A percentile compares a stretch with the other conserved stretches of the same genome.
Evolutionary conservation across 2,888 invertebrate genomes (phyloP).

Genomic region (Hypomecis atomaria): DNA sequence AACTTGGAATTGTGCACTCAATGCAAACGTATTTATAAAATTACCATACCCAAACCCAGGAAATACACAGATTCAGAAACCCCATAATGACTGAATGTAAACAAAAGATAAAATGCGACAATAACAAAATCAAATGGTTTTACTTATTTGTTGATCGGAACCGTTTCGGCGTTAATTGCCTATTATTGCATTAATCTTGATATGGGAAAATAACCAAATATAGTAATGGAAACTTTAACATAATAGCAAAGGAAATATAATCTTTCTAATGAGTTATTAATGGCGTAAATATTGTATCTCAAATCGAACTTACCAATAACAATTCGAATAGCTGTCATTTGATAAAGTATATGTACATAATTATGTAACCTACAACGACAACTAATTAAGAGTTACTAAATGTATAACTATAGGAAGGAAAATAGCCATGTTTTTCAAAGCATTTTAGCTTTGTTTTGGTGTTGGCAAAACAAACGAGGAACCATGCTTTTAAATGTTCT

Average conservation of each 20-base stretch:
- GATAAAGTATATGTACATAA: not conserved
- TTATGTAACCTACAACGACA: not conserved
- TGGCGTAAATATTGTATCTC: no score
- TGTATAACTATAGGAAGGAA: not conserved
- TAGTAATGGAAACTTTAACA: not conserved
- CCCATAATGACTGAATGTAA: no score
- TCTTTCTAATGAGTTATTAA: no score
- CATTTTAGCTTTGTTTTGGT: constrained; percentile 10
- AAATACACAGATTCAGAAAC: no score
- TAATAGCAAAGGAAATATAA: not conserved
- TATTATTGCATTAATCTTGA: not conserved
- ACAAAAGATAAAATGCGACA: no score
- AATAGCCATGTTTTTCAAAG: constrained; percentile 12
- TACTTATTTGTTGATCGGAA: no score
- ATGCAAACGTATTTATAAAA: no score
- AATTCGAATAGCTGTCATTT: no score
- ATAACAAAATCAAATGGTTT: no score
- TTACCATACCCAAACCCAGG: no score
- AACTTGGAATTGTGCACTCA: not conserved
- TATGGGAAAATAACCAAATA: constrained; percentile 7
- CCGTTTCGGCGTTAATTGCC: no score
- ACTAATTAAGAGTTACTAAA: not conserved
- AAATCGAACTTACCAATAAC: no score
- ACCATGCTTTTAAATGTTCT: constrained; percentile 14
- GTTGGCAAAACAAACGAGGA: constrained; percentile 8